These are phyloP conservation scores for Pseudorectes ferrugineus DNA, from an alignment of 2,113 vertebrate genomes.

Conservation along the genomic window DNA sequence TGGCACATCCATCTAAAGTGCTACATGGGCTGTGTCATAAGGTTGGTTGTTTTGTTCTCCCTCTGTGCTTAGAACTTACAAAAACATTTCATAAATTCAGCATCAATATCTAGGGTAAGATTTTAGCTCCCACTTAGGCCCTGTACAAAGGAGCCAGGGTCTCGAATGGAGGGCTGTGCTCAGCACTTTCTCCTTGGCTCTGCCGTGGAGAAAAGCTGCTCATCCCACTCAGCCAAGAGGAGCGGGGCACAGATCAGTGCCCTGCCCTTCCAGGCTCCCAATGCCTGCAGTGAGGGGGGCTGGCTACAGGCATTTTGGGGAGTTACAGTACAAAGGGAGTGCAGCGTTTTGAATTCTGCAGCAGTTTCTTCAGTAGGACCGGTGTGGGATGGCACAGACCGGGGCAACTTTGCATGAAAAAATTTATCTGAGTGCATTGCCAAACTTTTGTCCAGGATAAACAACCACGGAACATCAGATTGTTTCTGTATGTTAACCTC, in stretches of 20 bases:
- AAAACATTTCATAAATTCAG: neutral
- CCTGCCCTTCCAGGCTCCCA: neutral
- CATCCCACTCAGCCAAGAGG: neutral
- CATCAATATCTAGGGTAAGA: neutral
- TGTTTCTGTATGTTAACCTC: neutral
- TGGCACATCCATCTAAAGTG: neutral
- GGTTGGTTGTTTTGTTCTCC: neutral
- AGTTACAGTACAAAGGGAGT: too few species aligned
- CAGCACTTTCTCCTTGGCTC: neutral
- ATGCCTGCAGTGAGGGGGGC: neutral
- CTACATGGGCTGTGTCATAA: neutral
- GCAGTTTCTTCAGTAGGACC: neutral
- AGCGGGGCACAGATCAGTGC: rapidly evolving
- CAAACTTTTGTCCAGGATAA: neutral
- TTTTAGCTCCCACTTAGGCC: neutral
- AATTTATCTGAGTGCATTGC: neutral
- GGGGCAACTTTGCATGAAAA: neutral
- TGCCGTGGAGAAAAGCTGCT: neutral
- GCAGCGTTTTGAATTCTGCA: neutral
- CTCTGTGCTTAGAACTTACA: neutral
- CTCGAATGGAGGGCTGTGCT: neutral
- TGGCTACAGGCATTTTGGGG: neutral
- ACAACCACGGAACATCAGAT: neutral
- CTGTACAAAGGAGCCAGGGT: neutral
- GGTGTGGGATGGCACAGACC: neutral